Conservation (phyloP, 92 coral and sea anemone species). For the Porites evermanni region DNA sequence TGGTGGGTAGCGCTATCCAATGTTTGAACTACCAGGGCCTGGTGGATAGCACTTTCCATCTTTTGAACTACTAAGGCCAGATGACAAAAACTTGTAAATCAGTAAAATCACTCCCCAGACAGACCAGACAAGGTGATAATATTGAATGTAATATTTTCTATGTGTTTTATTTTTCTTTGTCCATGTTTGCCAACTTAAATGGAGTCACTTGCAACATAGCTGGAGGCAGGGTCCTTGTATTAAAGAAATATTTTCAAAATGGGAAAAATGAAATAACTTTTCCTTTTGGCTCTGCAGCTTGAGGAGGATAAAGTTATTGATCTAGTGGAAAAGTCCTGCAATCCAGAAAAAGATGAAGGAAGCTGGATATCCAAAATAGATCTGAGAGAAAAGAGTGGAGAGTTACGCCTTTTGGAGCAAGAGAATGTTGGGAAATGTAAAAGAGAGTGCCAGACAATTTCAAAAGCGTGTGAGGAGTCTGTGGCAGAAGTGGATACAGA, state of each 20-base stretch:
- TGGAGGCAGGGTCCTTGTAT: neutral
- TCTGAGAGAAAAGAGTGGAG: conserved; percentile 69
- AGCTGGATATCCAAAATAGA: conserved; percentile 97
- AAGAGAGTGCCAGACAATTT: conserved; percentile 92
- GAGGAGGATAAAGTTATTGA: conserved; percentile 94
- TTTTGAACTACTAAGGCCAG: too few species aligned
- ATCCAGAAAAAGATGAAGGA: conserved; percentile 95
- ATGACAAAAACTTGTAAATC: too few species aligned
- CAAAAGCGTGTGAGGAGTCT: conserved; percentile 97
- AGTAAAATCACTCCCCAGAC: too few species aligned
- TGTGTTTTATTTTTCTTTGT: too few species aligned
- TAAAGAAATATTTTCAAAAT: neutral
- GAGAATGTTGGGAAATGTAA: conserved; percentile 80
- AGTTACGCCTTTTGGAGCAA: conserved; percentile 77
- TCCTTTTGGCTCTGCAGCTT: conserved; percentile 51
- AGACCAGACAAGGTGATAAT: too few species aligned
- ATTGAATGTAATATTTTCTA: too few species aligned
- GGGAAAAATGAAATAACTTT: neutral
- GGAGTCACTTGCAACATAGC: neutral
- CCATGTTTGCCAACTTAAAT: too few species aligned
- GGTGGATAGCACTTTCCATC: too few species aligned
- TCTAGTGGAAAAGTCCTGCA: conserved; percentile 89
- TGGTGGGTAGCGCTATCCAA: too few species aligned
- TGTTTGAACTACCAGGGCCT: too few species aligned
- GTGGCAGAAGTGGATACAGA: conserved; percentile 92